Conservation (phyloP, 2,113 vertebrate species). For the Lophotis ruficrista region DNA sequence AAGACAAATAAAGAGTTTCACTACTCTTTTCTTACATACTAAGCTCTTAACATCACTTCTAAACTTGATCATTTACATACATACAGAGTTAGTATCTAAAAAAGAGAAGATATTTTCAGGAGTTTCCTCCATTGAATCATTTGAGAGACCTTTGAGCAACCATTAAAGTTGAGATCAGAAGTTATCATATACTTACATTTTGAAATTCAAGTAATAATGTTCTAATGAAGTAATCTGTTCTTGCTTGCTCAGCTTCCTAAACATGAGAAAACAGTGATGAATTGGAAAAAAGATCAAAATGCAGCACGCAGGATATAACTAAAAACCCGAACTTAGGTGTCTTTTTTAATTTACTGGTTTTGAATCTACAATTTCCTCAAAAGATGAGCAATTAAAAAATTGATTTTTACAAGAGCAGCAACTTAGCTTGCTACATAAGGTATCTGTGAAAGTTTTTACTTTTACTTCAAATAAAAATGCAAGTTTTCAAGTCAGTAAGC, state of each 20-base stretch:
- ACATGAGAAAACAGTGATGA: constrained; percentile 30
- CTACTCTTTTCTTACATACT: background rate
- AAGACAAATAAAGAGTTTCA: background rate
- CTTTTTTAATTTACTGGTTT: background rate
- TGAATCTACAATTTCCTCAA: background rate
- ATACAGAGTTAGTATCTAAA: background rate
- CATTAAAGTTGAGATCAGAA: background rate
- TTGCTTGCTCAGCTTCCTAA: constrained; percentile 92
- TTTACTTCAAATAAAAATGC: background rate
- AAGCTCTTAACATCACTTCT: background rate
- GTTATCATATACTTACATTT: constrained; percentile 81
- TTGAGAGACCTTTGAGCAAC: background rate
- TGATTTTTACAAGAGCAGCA: background rate
- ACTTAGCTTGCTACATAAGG: background rate
- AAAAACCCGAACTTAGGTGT: background rate
- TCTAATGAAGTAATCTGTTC: constrained; percentile 94
- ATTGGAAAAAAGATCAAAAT: background rate
- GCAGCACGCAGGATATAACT: background rate
- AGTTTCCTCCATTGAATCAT: background rate
- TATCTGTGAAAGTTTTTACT: background rate
- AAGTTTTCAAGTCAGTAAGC: background rate
- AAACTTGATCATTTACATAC: background rate
- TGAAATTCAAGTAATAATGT: constrained; percentile 89
- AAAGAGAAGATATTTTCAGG: background rate
- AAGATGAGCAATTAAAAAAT: background rate